Base-by-base conservation (phyloP, 2,113 vertebrate genomes). In the Falco punctatus region DNA sequence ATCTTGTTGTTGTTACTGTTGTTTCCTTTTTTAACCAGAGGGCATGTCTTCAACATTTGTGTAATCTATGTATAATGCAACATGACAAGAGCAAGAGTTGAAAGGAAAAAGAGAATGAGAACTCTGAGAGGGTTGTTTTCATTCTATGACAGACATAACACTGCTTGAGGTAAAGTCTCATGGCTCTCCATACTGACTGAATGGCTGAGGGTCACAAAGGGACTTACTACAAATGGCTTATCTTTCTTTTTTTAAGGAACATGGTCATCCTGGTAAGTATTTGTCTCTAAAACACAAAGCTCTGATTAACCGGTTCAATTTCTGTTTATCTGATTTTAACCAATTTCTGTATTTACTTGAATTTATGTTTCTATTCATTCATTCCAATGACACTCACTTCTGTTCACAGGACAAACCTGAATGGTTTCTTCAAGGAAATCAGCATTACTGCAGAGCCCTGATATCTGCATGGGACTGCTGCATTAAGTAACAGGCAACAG, bases 41-140 rank as follows among this genome's bases (percentile, higher is more conserved):
- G 86, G 71, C 57, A 97, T 38, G 58, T 62, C 71, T 95, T 95
- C 72, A 94, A 82, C 67, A 94, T 96, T 94, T 91, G 62, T 91
- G 64, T 97, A 96, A 91, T 95, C 87, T 93, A 52, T 79, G 62
- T 92, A 83, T 97, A 98, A 96, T 94, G 85, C 35, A 96, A 91
- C 73, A 81, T 92, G 94, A 97, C 96, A 97, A 96, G 83, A 94
- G 91, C 80, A 95, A 80, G 70, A 92, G 69, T 96, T 82, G 72
- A 96, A 88, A 88, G n/a, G 24, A 32, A 88, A 84, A 88, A 75
- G 57, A 89, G 72, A 94, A 92, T 49, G 86, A 94, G 0, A 32
- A 88, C n/a, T 94, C 92, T 71, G 86, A 90, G 81, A 96, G 71
- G 70, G 44, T 24, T 82, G 74, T 90, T 94, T 91, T 90, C 48